phyloP scores from a whole-genome alignment of 2,888 invertebrate species.

The Napeogenes inachia region DNA sequence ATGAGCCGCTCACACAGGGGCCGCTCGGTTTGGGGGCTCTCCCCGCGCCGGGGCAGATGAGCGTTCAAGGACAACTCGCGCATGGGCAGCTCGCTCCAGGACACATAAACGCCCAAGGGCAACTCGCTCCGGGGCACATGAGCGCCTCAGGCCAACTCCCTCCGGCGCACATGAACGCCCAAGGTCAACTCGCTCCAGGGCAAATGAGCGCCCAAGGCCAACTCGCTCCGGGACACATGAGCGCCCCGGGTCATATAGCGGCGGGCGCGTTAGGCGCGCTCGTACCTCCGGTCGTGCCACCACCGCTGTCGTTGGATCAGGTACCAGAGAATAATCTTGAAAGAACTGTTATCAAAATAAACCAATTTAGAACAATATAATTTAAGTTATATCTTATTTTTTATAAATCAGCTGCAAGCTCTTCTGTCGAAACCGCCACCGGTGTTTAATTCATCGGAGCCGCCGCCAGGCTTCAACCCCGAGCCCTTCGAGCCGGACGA shows the following conservation, averaged over 20 bases:
- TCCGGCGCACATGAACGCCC: no score
- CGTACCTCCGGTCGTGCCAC: conserved; percentile 36
- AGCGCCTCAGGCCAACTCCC: no score
- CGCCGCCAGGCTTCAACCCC: conserved; percentile 61
- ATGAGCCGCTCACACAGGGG: conserved; percentile 35
- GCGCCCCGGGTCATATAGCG: no score
- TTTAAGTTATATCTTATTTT: neutral
- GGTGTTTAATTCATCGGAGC: conserved; percentile 66
- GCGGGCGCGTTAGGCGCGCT: no score
- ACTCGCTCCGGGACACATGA: no score
- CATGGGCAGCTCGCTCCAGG: no score
- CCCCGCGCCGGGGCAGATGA: conserved; percentile 18
- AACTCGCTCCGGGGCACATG: no score
- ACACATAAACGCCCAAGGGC: no score
- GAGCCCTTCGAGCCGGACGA: conserved; percentile 50
- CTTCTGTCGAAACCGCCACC: conserved; percentile 72
- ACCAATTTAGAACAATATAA: neutral
- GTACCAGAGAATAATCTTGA: conserved; percentile 32
- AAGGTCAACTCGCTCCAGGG: no score
- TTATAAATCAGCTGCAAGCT: conserved; percentile 66
- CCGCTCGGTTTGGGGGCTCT: neutral
- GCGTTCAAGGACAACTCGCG: no score
- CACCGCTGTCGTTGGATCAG: conserved; percentile 53
- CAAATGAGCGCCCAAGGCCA: no score
- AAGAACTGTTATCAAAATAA: no score